phyloP scores from a whole-genome alignment of 2,797 vertebrate genomes.

The Sebastes iracundus region DNA sequence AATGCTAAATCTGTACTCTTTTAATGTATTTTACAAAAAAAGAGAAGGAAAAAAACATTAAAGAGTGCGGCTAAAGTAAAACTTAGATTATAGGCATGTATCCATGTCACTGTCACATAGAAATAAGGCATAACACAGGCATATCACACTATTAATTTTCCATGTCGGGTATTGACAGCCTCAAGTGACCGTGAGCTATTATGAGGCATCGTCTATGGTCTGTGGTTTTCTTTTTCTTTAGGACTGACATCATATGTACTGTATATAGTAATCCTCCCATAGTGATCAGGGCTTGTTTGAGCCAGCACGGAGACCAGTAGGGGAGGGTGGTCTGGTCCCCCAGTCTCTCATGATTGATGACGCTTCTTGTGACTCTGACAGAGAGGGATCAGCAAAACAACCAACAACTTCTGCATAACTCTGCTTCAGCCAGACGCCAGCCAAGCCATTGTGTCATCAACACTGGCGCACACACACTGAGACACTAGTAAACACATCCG shows the following conservation, averaged over 20 bases:
- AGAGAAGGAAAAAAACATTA: too few relatives aligned
- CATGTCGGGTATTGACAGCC: constrained; percentile 30
- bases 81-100: neutral
- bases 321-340: constrained; percentile 64
- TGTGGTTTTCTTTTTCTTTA: constrained; percentile 44
- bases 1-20: neutral
- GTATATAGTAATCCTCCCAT: constrained; percentile 51
- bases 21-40: neutral
- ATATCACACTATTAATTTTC: constrained; percentile 29
- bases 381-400: constrained; percentile 79
- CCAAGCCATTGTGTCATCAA: constrained; percentile 70
- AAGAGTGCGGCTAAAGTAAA: neutral
- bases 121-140: constrained; percentile 10
- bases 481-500: constrained; percentile 66
- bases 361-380: constrained; percentile 76
- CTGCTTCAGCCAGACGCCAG: constrained; percentile 71
- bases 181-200: constrained; percentile 56
- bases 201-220: constrained; percentile 52
- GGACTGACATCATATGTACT: constrained; percentile 61
- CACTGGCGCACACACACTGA: constrained; percentile 55
- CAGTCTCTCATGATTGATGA: constrained; percentile 74
- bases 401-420: constrained; percentile 79
- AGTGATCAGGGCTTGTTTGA: constrained; percentile 54
- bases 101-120: constrained; percentile 6
- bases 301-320: constrained; percentile 49